These are phyloP conservation scores for Cyphomyrus discorhynchus DNA, from an alignment of 2,113 vertebrate genomes.

Conservation along the genomic window DNA sequence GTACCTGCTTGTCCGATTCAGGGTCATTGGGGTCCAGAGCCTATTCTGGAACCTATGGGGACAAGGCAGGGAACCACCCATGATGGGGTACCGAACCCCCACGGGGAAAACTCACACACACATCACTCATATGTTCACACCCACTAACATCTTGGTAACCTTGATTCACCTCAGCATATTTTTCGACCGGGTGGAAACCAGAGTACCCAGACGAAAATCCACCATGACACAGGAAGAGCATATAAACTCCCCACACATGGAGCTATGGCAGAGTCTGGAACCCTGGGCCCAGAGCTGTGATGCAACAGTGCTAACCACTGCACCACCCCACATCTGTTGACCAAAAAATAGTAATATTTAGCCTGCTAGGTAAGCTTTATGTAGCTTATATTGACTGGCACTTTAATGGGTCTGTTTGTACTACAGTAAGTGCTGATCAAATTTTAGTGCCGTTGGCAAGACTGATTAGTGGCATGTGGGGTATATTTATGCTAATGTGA, in stretches of 20 bases:
- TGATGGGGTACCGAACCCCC: neutral
- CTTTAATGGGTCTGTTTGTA: neutral
- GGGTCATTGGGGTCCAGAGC: neutral
- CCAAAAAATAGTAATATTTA: neutral
- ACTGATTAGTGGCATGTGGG: neutral
- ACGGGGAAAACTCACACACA: neutral
- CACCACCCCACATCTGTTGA: neutral
- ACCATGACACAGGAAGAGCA: neutral
- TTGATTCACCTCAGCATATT: neutral
- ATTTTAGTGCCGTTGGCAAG: neutral
- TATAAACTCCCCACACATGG: neutral
- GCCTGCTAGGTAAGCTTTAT: neutral
- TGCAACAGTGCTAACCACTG: neutral
- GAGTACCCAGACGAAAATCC: neutral
- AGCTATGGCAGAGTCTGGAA: neutral
- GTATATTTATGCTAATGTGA: neutral
- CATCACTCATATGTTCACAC: neutral
- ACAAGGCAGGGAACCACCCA: neutral
- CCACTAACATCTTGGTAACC: neutral
- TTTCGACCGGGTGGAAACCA: too few species aligned
- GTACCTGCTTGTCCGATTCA: neutral
- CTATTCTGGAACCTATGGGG: neutral
- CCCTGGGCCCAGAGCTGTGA: neutral
- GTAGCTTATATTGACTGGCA: neutral
- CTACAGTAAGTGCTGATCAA: conserved; percentile 1